Evolutionary conservation across 2,113 vertebrate species (phyloP).

Genomic region (Mesocricetus auratus): DNA sequence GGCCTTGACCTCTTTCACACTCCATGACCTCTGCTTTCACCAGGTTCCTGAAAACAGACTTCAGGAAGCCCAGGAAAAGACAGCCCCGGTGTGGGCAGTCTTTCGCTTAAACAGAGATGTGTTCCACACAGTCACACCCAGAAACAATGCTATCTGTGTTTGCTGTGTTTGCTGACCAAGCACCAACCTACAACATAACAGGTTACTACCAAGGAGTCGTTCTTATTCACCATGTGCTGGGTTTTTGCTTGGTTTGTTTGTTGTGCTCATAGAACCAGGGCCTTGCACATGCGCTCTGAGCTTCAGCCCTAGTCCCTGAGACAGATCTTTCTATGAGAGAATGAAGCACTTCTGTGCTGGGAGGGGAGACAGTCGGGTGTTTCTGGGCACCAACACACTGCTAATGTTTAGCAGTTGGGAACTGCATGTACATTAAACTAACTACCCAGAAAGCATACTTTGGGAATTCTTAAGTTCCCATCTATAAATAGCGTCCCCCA

Average conservation of each 20-base stretch:
- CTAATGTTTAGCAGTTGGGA: conserved; percentile 2
- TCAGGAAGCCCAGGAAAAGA: not conserved
- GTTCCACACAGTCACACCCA: not conserved
- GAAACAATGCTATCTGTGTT: not conserved
- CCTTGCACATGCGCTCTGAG: not conserved
- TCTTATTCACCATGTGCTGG: not conserved
- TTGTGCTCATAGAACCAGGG: not conserved
- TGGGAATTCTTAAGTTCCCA: conserved; percentile 49
- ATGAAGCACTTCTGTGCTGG: not conserved
- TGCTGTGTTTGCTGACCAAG: not conserved
- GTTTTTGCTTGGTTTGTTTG: not conserved
- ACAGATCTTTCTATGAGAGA: not conserved
- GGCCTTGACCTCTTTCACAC: not conserved
- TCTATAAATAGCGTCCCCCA: conserved; percentile 32
- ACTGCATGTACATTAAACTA: conserved; percentile 15
- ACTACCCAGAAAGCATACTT: conserved; percentile 38
- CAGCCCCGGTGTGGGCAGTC: not conserved
- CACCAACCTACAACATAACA: not conserved
- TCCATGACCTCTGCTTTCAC: not conserved
- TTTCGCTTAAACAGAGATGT: not conserved
- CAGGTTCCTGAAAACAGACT: conserved; percentile 4
- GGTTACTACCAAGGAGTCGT: not conserved
- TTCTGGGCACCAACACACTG: conserved; percentile 33
- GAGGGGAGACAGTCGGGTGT: not conserved
- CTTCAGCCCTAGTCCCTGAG: not conserved